A percentile compares a stretch with the other conserved stretches of the same genome.
phyloP scores from a whole-genome alignment of 2,113 vertebrate genomes.

The Neodon shergylaensis region DNA sequence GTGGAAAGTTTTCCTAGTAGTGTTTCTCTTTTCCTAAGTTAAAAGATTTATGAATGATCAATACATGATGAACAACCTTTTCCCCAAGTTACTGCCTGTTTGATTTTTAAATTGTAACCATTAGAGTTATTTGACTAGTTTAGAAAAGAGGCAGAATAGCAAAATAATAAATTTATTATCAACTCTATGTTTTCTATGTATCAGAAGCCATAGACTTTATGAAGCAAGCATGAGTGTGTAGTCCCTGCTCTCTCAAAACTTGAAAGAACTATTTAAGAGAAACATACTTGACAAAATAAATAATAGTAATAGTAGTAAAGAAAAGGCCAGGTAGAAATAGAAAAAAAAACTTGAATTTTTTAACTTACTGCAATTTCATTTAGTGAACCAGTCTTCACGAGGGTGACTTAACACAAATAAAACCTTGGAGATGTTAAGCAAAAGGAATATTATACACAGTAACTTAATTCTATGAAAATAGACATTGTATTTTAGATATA shows the following conservation, averaged over 20 bases:
- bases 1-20: neutral
- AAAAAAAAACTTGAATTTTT: slow-evolving; percentile 20
- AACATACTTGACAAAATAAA: slow-evolving; percentile 37
- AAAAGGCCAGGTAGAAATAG: neutral
- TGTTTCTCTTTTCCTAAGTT: slow-evolving; percentile 36
- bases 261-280: slow-evolving; percentile 23
- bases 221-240: neutral
- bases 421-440: neutral
- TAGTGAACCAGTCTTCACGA: slow-evolving; percentile 17
- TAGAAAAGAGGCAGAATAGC: neutral
- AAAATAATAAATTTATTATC: slow-evolving; percentile 33
- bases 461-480: neutral
- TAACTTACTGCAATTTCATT: slow-evolving; percentile 32
- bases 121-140: slow-evolving; percentile 17
- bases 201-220: neutral
- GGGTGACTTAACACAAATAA: slow-evolving; percentile 45
- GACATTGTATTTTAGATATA: neutral
- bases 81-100: neutral
- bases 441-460: neutral
- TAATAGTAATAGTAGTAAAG: neutral
- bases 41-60: slow-evolving; percentile 50
- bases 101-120: slow-evolving; percentile 38
- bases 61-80: neutral
- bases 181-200: neutral
- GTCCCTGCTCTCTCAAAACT: slow-evolving; percentile 24